Base-by-base conservation (phyloP, 2,888 invertebrate genomes). In the Thymelicus sylvestris region DNA sequence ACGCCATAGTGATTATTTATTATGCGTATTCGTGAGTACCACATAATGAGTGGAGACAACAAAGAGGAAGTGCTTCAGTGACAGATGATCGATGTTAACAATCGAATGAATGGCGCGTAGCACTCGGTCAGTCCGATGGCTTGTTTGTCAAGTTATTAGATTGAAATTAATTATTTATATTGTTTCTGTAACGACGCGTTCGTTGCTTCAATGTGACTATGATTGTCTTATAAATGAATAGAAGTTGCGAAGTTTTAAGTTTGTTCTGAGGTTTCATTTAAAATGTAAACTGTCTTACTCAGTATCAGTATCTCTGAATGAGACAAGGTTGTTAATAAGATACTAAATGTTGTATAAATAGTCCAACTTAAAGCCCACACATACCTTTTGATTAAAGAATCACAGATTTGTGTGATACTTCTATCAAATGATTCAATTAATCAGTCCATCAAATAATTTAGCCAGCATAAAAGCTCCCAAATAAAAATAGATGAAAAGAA, bases 51-150 rank as follows among this genome's bases (percentile, higher is more conserved):
- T 73, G 74, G 69, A 71, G 80, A 82, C 81, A 80, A 78, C 80
- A 74, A 81, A 80, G 73, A 82, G 82, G 83, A 81, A 84, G 83
- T 83, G 77, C 77, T 77, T 71, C 74, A 74, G 73, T 81, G 86
- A 84, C 86, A 83, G 79, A 80, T 86, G 85, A 87, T 86, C 79
- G 81, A 85, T 86, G 81, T 77, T 74, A 71, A 77, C 78, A 77
- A 79, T 78, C 75, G 71, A 65, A 79, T 55, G 73, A 74, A 74
- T 75, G 74, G 73, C 50, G 61, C 50, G 48, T 57, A 41, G 50
- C 61, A 52, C 50, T 61, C 55, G 38, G 62, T 44, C 62, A 67
- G 39, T 63, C 44, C 48, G 19, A 62, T n/a, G 48, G 63, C 63
- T 69, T 63, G 63, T 69, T 47, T 69, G 68, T 69, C 68, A 63